These are phyloP conservation scores for Collichthys lucidus DNA, from an alignment of 2,113 vertebrate species.

Conservation along the genomic window DNA sequence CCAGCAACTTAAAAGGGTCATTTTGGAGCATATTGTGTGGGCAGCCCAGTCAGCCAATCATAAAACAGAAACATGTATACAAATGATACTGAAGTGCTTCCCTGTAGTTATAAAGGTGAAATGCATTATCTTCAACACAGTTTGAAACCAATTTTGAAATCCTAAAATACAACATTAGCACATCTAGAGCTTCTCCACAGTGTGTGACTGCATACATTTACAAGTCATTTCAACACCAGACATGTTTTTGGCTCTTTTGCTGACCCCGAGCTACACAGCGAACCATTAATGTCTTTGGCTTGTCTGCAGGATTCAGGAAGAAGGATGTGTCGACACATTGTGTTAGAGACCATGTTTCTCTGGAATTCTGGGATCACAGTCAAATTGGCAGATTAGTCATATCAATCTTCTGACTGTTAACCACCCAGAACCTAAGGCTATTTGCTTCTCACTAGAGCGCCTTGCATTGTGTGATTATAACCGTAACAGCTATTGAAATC, in stretches of 20 bases:
- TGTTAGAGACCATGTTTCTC: slow-evolving; percentile 27
- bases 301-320: slow-evolving; percentile 26
- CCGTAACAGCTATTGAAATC: slow-evolving; percentile 24
- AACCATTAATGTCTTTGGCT: slow-evolving; percentile 39
- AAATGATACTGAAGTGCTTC: slow-evolving; percentile 43
- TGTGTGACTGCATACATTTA: slow-evolving; percentile 37
- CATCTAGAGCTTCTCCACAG: background rate
- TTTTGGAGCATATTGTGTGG: slow-evolving; percentile 20
- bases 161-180: slow-evolving; percentile 7
- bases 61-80: slow-evolving; percentile 34
- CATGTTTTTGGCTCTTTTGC: slow-evolving; percentile 31
- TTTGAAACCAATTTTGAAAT: slow-evolving; percentile 20
- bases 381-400: slow-evolving; percentile 65
- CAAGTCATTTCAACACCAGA: slow-evolving; percentile 30
- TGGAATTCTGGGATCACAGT: slow-evolving; percentile 66
- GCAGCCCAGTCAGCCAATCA: slow-evolving; percentile 41
- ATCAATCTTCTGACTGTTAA: slow-evolving; percentile 68
- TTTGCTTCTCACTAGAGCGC: slow-evolving; percentile 30
- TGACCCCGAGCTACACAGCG: slow-evolving; percentile 34
- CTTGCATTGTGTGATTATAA: slow-evolving; percentile 26
- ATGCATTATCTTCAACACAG: slow-evolving; percentile 29
- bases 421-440: slow-evolving; percentile 33
- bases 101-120: slow-evolving; percentile 22
- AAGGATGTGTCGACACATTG: slow-evolving; percentile 45
- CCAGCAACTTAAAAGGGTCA: slow-evolving; percentile 45